These are phyloP conservation scores for mouse (Mus musculus) DNA, from an alignment of 2,113 vertebrate species.

Conservation along the genomic window DNA sequence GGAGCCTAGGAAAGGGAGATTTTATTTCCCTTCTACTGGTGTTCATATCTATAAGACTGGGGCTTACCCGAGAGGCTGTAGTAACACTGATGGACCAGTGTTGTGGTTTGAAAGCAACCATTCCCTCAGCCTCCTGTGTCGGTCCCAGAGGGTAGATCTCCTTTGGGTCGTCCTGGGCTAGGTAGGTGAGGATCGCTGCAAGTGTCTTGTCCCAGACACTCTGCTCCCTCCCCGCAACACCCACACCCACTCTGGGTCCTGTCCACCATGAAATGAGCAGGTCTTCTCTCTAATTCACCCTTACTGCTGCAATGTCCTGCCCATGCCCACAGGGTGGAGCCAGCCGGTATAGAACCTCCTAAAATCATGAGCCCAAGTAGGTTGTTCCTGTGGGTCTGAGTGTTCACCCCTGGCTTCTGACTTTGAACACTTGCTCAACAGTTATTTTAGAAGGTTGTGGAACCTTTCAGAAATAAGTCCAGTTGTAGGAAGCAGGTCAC, in stretches of 20 bases:
- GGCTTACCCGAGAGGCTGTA: background rate
- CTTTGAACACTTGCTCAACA: background rate
- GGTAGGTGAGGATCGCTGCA: background rate
- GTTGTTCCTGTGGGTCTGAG: background rate
- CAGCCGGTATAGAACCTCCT: background rate
- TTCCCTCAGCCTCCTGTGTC: no score
- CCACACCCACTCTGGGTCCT: background rate
- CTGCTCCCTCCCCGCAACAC: accelerated
- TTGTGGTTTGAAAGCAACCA: background rate
- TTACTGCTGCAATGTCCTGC: accelerated
- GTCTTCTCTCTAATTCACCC: background rate
- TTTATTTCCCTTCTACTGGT: background rate
- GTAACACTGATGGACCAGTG: background rate
- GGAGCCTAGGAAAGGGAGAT: accelerated
- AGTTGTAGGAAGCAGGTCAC: background rate
- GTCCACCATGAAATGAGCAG: background rate
- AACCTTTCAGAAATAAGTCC: background rate
- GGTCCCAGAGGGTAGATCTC: background rate
- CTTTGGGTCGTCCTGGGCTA: background rate
- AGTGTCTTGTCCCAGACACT: background rate
- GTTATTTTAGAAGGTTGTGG: background rate
- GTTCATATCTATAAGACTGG: background rate
- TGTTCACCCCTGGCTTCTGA: background rate
- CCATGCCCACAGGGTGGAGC: background rate
- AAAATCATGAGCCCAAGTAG: background rate